Conservation (phyloP, 1,140 invertebrate genomes). For the Penaeus japonicus region DNA sequence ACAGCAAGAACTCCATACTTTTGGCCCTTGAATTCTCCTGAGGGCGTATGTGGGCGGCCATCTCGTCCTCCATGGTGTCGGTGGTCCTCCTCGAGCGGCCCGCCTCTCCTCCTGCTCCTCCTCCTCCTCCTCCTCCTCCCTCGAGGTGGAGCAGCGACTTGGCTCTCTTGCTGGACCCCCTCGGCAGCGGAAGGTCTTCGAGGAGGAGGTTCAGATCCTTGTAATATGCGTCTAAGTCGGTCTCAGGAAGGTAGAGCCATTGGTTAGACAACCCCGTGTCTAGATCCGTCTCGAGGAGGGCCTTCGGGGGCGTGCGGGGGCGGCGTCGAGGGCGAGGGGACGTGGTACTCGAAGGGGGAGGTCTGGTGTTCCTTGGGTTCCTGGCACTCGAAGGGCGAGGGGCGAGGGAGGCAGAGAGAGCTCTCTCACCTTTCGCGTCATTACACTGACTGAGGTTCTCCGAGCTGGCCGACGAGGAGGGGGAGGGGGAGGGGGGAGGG, state of each 20-base stretch:
- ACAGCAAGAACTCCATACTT: conserved; percentile 92
- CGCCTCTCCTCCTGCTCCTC: conserved; percentile 34
- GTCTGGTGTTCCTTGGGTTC: not conserved
- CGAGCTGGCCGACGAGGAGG: conserved; percentile 61
- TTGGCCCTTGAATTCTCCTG: conserved; percentile 73
- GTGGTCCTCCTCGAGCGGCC: conserved; percentile 35
- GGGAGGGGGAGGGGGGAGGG: not conserved
- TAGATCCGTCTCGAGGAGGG: conserved; percentile 85
- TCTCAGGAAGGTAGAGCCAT: conserved; percentile 46
- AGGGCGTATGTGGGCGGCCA: conserved; percentile 58
- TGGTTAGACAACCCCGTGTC: conserved; percentile 68
- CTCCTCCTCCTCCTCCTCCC: conserved; percentile 61
- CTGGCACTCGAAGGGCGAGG: not conserved
- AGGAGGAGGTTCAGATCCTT: conserved; percentile 59
- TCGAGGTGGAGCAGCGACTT: conserved; percentile 81
- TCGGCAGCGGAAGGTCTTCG: conserved; percentile 63
- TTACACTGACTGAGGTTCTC: not conserved
- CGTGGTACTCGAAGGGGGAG: conserved; percentile 41
- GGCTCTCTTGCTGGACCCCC: conserved; percentile 71
- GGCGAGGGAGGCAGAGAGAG: not conserved
- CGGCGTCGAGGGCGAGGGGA: conserved; percentile 29
- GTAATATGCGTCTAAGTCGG: conserved; percentile 67
- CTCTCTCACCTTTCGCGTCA: too few relatives aligned
- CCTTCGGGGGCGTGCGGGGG: conserved; percentile 60
- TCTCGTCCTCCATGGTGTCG: conserved; percentile 60